Percentiles rank a stretch among this genome's conserved stretches.
Conservation (phyloP, 2,888 invertebrate genomes). For the Troides aeacus region DNA sequence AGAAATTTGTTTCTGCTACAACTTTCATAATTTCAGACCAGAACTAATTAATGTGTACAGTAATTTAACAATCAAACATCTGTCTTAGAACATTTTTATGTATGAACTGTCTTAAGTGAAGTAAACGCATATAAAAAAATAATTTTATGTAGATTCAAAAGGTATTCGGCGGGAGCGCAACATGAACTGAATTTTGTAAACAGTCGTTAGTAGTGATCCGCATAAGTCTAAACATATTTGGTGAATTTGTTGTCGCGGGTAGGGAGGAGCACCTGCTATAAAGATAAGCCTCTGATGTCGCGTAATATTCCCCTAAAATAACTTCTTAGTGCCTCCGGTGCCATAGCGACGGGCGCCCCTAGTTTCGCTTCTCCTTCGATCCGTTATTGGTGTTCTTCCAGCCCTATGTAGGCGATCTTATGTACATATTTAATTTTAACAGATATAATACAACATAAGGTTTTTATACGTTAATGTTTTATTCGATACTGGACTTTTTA, state of each 20-base stretch:
- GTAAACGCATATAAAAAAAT: too few relatives aligned
- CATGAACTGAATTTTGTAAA: constrained; percentile 36
- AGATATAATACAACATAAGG: background rate
- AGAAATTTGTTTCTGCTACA: background rate
- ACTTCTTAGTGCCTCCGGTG: constrained; percentile 78
- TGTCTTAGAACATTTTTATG: too few relatives aligned
- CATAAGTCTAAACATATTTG: constrained; percentile 75
- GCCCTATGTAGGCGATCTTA: constrained; percentile 45
- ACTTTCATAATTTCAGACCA: too few relatives aligned
- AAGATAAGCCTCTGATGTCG: constrained; percentile 77
- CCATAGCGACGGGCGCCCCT: constrained; percentile 62
- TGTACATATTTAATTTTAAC: constrained; percentile 31
- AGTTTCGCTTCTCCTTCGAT: constrained; percentile 47
- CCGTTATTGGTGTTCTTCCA: constrained; percentile 35
- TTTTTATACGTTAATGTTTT: too few relatives aligned
- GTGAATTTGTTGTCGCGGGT: constrained; percentile 70
- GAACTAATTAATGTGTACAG: too few relatives aligned
- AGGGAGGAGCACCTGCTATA: constrained; percentile 76
- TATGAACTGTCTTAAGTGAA: too few relatives aligned
- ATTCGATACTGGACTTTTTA: too few relatives aligned
- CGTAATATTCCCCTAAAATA: constrained; percentile 78
- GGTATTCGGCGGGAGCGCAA: constrained; percentile 21
- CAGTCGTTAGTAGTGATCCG: constrained; percentile 60
- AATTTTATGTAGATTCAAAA: background rate
- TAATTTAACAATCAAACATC: too few relatives aligned